Evolutionary conservation across 2,888 invertebrate species (phyloP).

Genomic region (Saturnia japonica): DNA sequence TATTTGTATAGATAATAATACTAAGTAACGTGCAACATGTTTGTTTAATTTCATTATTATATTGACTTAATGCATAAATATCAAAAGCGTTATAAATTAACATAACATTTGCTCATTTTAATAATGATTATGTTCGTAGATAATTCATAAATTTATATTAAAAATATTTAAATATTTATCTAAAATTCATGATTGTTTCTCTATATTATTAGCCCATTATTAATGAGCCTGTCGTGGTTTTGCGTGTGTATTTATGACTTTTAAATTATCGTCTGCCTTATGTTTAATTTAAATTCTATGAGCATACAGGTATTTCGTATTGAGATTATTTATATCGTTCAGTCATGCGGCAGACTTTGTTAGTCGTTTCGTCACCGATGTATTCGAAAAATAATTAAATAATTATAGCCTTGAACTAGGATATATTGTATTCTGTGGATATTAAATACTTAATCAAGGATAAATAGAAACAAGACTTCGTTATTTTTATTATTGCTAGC

Average conservation of each 20-base stretch:
- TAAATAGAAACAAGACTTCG: background rate
- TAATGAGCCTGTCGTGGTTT: background rate
- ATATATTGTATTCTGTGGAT: background rate
- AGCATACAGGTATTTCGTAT: background rate
- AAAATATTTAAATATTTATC: conserved; percentile 7
- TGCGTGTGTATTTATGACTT: background rate
- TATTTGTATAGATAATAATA: too few species aligned
- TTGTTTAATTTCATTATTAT: background rate
- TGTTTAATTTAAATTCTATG: background rate
- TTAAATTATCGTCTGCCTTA: background rate
- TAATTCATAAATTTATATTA: background rate
- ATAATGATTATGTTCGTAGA: background rate
- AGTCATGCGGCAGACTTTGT: background rate
- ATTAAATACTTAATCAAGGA: background rate
- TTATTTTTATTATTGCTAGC: too few species aligned
- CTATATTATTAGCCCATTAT: background rate
- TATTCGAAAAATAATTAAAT: background rate
- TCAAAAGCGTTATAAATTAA: background rate
- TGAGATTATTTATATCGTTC: background rate
- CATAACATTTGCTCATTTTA: background rate
- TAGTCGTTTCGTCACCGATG: background rate
- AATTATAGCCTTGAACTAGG: background rate
- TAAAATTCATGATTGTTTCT: background rate
- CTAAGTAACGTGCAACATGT: background rate
- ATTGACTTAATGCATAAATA: background rate